Percentiles rank a stretch among this genome's conserved stretches.
Evolutionary conservation across 2,113 vertebrate species (phyloP).

Genomic region (Scortum barcoo): DNA sequence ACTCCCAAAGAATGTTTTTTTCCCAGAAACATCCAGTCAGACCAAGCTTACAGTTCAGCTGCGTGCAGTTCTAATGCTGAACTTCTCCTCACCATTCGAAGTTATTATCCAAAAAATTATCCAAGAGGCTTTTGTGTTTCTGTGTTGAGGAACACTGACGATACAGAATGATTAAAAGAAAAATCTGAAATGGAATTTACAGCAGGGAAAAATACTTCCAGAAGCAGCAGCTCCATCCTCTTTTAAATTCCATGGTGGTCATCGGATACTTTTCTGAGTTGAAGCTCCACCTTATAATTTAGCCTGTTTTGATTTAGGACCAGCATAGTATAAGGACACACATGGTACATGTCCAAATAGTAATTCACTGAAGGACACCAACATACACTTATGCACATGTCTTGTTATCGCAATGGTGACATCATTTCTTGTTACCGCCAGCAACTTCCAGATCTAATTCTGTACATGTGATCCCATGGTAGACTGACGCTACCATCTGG

Average conservation of each 20-base stretch:
- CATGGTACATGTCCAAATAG: not conserved
- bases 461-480: conserved; percentile 64
- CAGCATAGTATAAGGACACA: too few relatives aligned
- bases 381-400: conserved; percentile 23
- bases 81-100: not conserved
- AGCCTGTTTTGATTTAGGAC: not conserved
- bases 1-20: not conserved
- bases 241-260: not conserved
- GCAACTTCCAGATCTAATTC: conserved; percentile 67
- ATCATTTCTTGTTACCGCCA: conserved; percentile 59
- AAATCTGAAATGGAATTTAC: not conserved
- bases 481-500: conserved; percentile 62
- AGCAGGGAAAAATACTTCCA: not conserved
- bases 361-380: not conserved
- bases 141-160: not conserved
- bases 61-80: not conserved
- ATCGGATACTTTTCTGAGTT: not conserved
- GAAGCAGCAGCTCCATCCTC: not conserved
- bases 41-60: too few relatives aligned
- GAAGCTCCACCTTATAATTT: not conserved
- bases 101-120: not conserved
- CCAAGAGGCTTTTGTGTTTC: not conserved
- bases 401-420: conserved; percentile 57
- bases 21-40: not conserved
- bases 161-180: not conserved